Evolutionary conservation across 2,113 vertebrate species (phyloP).

Genomic region (Mugil cephalus): DNA sequence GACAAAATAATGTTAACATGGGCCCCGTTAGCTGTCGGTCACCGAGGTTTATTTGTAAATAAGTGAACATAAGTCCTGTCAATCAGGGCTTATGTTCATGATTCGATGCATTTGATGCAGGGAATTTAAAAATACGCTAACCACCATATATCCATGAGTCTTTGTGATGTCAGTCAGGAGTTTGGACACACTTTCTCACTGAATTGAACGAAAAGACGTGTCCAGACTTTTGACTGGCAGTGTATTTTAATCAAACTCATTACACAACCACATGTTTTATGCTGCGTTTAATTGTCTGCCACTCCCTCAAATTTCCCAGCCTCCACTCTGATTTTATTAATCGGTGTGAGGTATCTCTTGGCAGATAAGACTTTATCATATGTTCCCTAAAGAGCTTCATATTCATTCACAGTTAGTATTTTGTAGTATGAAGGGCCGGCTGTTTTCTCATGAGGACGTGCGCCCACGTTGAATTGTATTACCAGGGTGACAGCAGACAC

Average conservation of each 20-base stretch:
- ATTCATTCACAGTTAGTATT: neutral
- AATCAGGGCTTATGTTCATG: neutral
- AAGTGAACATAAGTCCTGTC: too few species aligned
- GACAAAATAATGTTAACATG: too few species aligned
- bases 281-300: too few species aligned
- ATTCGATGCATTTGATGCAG: neutral
- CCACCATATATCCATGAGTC: neutral
- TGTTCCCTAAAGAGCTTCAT: neutral
- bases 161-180: too few species aligned
- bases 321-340: too few species aligned
- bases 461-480: neutral
- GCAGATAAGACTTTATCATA: neutral
- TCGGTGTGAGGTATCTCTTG: too few species aligned
- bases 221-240: too few species aligned
- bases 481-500: constrained; percentile 23
- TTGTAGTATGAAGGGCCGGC: neutral
- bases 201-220: too few species aligned
- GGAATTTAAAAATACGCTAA: neutral
- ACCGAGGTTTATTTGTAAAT: too few species aligned
- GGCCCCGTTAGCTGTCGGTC: too few species aligned
- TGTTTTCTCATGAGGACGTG: neutral
- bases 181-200: too few species aligned
- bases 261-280: neutral
- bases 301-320: neutral
- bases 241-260: neutral